Evolutionary conservation across 37 sponge, comb jelly and placozoan genomes (phyloP), one percentile per base, ranked within the genome.

Genomic region (Beroe forskalii): DNA sequence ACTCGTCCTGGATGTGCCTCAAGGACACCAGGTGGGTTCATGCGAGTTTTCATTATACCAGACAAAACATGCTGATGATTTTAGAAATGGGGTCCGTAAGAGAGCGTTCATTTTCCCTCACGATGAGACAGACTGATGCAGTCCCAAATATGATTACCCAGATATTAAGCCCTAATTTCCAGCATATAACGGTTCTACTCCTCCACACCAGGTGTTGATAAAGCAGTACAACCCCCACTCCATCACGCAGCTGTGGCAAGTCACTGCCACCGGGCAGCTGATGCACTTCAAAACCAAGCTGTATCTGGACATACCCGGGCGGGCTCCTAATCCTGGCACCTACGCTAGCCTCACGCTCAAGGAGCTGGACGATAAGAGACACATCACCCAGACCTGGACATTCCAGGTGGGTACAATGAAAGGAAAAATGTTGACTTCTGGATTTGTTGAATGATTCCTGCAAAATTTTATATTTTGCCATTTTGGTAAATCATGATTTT

Each of bases 201-300:
- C n/a, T n/a, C n/a, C 60, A 20, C 60, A 20, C 14, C 60, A 55
- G 60, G 75, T 72, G 39, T 20, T 72, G 2, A 22, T 72, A 4
- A 33, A 37, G 39, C 75, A 72, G 75, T 37, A 72, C 75, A 72
- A 72, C 75, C 75, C 75, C 3, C 37, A 33, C 75, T 72, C 75
- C 3, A 23, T 72, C 8, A 72, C 31, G 6, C 75, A 72, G 22
- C 75, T 72, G 14, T 72, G 75, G 75, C 75, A 72, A 30, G 75
- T 72, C 19, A 33, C 14, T 1, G 40, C 31, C 9, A 30, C 75
- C 14, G 75, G 75, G 6, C 75, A 72, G 75, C 37, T 72, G 39
- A 33, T 38, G 40, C 75, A 72, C 75, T 72, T 35, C 40, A 37
- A 38, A 3, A 72, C 75, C 39, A 72, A 72, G 39, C 3, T 38